A percentile compares a stretch with the other conserved stretches of the same genome.
phyloP scores from a whole-genome alignment of 2,797 vertebrate species.

The Aselliscus stoliczkanus region DNA sequence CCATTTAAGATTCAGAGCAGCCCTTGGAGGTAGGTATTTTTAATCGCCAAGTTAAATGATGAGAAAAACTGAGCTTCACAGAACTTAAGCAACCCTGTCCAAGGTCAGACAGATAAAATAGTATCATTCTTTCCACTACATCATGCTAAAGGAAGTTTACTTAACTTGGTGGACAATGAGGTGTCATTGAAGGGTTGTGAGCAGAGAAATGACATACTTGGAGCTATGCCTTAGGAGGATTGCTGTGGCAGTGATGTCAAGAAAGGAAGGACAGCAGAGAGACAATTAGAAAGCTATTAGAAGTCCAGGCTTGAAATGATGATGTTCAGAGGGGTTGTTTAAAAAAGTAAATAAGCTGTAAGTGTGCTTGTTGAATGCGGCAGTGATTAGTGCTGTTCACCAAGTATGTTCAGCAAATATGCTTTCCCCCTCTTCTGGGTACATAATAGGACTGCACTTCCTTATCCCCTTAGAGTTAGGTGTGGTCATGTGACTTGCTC shows the following conservation, averaged over 20 bases:
- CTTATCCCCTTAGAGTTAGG: neutral
- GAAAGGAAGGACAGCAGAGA: neutral
- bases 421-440: neutral
- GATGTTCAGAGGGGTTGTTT: neutral
- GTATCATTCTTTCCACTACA: conserved; percentile 44
- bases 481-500: neutral
- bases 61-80: conserved; percentile 38
- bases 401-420: neutral
- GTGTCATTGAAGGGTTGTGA: conserved; percentile 32
- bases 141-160: conserved; percentile 49
- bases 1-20: neutral
- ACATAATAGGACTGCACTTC: neutral
- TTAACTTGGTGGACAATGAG: conserved; percentile 36
- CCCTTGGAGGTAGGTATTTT: neutral
- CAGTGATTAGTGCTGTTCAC: neutral
- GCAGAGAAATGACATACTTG: neutral
- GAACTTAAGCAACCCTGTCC: neutral
- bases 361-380: neutral
- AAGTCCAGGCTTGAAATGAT: conserved; percentile 2
- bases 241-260: neutral
- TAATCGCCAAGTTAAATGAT: conserved; percentile 3
- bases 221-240: neutral
- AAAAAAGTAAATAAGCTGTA: neutral
- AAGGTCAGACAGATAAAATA: neutral
- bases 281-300: conserved; percentile 11